A percentile compares a stretch with the other conserved stretches of the same genome.
These are phyloP conservation scores for Syngnathus scovelli DNA, from an alignment of 2,113 vertebrate species.

Conservation along the genomic window DNA sequence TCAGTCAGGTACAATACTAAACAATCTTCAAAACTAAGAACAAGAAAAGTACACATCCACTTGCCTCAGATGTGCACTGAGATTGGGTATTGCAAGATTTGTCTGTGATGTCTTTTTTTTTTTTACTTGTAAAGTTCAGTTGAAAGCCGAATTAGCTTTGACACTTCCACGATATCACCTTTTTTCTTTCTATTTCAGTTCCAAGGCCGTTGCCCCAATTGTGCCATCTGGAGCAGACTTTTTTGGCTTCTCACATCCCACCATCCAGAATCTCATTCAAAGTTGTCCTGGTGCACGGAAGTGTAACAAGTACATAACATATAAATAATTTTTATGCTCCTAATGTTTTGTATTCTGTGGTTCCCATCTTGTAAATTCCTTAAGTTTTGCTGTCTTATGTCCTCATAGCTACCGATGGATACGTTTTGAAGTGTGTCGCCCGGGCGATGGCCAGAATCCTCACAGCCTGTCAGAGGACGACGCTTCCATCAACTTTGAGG, in stretches of 20 bases:
- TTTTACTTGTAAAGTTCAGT: background rate
- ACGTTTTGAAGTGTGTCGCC: conserved; percentile 80
- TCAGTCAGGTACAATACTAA: conserved; percentile 55
- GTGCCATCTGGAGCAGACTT: conserved; percentile 81
- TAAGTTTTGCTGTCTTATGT: background rate
- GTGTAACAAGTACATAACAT: conserved; percentile 71
- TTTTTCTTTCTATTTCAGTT: conserved; percentile 49
- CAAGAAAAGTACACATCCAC: background rate
- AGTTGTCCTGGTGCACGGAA: conserved; percentile 85
- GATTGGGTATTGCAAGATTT: background rate
- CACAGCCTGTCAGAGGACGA: conserved; percentile 73
- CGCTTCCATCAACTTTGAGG: conserved; percentile 76
- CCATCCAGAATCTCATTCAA: conserved; percentile 88
- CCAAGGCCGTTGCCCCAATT: conserved; percentile 62
- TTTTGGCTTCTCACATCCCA: conserved; percentile 85
- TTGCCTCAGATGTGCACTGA: background rate
- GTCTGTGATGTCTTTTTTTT: background rate
- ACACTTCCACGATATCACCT: background rate
- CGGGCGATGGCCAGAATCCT: conserved; percentile 69
- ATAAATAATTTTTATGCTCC: background rate
- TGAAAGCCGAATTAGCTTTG: background rate
- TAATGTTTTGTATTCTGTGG: background rate
- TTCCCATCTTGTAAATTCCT: background rate
- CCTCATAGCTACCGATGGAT: conserved; percentile 78
- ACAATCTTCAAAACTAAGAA: background rate